Percentiles rank a stretch among this genome's conserved stretches.
Conservation (phyloP, 2,113 vertebrate species). For the Carlito syrichta region DNA sequence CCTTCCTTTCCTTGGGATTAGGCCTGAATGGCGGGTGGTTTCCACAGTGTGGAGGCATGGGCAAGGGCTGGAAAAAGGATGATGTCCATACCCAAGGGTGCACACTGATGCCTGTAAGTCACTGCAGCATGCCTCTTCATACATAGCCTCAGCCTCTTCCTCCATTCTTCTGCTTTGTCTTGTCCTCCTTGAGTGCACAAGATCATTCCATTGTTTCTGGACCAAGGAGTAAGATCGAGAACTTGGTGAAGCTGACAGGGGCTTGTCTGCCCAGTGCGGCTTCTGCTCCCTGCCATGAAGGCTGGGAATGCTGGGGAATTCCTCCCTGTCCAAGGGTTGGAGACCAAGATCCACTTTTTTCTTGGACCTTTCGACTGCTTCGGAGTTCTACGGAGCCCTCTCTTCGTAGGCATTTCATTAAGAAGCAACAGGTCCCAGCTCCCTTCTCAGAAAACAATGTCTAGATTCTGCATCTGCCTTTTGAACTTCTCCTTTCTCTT, state of each 20-base stretch:
- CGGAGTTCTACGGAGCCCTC: not conserved
- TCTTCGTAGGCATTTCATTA: not conserved
- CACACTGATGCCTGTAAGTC: not conserved
- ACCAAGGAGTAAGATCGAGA: not conserved
- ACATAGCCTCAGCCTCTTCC: not conserved
- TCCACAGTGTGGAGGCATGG: too few species aligned
- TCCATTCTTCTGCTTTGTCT: too few species aligned
- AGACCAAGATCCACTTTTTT: not conserved
- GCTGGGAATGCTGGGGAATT: not conserved
- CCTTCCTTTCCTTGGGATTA: not conserved
- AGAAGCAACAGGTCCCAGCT: not conserved
- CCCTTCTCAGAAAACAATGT: not conserved
- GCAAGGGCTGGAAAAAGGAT: not conserved
- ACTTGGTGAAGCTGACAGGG: not conserved
- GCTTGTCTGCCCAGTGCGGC: not conserved
- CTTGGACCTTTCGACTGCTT: not conserved
- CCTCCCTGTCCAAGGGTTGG: not conserved
- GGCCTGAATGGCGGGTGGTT: not conserved
- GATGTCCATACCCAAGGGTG: not conserved
- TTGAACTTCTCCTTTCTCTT: conserved; percentile 12
- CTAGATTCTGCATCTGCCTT: not conserved
- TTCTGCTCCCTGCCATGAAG: too few species aligned
- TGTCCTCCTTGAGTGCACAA: rapidly evolving
- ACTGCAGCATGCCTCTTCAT: not conserved
- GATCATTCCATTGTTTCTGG: not conserved